Evolutionary conservation across 2,113 vertebrate genomes (phyloP).

Genomic region (Paracyprichromis sp.): DNA sequence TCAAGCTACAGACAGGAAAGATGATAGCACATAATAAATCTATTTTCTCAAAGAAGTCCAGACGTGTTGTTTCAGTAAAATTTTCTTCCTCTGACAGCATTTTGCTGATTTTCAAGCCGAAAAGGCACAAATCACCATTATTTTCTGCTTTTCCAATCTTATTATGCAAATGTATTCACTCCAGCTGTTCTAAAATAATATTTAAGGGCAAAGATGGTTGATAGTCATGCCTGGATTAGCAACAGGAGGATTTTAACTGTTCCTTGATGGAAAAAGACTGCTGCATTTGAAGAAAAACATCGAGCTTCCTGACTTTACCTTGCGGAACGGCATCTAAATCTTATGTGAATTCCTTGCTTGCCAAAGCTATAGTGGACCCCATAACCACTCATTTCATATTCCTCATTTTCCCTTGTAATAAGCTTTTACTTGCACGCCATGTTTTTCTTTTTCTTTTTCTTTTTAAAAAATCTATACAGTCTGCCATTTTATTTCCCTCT

Average conservation of each 20-base stretch:
- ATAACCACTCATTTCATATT: slow-evolving; percentile 4
- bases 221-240: neutral
- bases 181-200: slow-evolving; percentile 9
- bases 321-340: slow-evolving; percentile 40
- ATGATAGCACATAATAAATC: neutral
- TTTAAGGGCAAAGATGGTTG: slow-evolving; percentile 18
- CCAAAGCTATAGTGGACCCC: slow-evolving; percentile 14
- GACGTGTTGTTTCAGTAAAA: neutral
- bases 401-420: neutral
- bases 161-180: slow-evolving; percentile 31
- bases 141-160: neutral
- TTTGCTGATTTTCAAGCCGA: neutral
- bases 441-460: slow-evolving; percentile 1
- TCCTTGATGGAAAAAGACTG: slow-evolving; percentile 40
- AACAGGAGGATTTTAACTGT: slow-evolving; percentile 35
- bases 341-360: slow-evolving; percentile 55
- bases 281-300: slow-evolving; percentile 46
- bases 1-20: neutral
- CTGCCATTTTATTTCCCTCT: neutral
- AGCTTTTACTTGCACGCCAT: neutral
- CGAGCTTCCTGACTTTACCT: slow-evolving; percentile 43
- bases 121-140: neutral
- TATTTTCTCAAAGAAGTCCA: neutral
- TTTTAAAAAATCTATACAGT: neutral
- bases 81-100: neutral